phyloP scores from a whole-genome alignment of 2,888 invertebrate species.

The Volucella zonaria region DNA sequence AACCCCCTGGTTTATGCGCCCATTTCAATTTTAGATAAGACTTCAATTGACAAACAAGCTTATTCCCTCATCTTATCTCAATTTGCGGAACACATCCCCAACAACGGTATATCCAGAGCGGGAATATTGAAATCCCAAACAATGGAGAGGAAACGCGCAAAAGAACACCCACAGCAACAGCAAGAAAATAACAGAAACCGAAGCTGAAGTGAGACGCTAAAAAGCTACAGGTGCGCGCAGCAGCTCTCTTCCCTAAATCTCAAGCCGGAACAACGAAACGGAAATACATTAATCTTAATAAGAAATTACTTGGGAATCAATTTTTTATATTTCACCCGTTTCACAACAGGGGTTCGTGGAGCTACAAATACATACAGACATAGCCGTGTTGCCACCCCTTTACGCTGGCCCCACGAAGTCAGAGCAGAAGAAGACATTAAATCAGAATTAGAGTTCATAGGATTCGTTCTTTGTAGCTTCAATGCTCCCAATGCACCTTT shows the following conservation, averaged over 20 bases:
- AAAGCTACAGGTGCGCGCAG: constrained; percentile 66
- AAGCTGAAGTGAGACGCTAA: constrained; percentile 48
- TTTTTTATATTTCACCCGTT: constrained; percentile 66
- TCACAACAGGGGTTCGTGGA: constrained; percentile 41
- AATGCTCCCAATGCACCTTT: not conserved
- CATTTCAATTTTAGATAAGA: constrained; percentile 64
- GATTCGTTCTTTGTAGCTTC: constrained; percentile 43
- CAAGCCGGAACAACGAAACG: constrained; percentile 50
- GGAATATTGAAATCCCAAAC: constrained; percentile 35
- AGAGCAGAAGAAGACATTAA: constrained; percentile 59
- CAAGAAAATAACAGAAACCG: constrained; percentile 4
- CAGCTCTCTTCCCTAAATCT: constrained; percentile 12
- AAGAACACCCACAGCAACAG: constrained; percentile 8
- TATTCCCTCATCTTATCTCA: constrained; percentile 69
- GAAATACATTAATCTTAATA: constrained; percentile 74
- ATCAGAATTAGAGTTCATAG: constrained; percentile 69
- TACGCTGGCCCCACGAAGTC: not conserved
- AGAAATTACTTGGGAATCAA: constrained; percentile 73
- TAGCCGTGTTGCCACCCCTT: not conserved
- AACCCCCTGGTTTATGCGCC: constrained; percentile 9
- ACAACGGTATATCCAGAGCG: constrained; percentile 1
- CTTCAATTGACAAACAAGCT: constrained; percentile 73
- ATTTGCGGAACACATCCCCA: constrained; percentile 49
- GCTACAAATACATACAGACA: not conserved
- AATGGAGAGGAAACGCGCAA: not conserved